phyloP scores from a whole-genome alignment of 2,113 vertebrate genomes.

The Tetrao urogallus region DNA sequence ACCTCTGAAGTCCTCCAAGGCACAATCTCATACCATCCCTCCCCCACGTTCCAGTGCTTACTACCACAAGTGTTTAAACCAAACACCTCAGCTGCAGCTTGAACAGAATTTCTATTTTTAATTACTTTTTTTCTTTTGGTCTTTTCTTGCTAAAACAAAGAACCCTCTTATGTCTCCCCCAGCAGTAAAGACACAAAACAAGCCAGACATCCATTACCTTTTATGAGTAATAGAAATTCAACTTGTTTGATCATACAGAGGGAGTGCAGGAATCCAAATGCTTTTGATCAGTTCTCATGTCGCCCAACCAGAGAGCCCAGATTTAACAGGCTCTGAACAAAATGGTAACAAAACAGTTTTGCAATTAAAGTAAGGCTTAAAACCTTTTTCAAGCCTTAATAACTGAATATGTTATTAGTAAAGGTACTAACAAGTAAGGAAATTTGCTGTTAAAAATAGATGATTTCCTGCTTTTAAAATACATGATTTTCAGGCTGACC shows the following conservation, averaged over 20 bases:
- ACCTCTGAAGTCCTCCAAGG: neutral
- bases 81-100: neutral
- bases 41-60: neutral
- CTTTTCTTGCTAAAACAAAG: neutral
- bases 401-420: neutral
- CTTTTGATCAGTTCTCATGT: neutral
- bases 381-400: neutral
- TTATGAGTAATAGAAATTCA: neutral
- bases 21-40: neutral
- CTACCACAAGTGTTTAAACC: neutral
- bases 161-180: neutral
- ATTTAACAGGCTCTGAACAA: slow-evolving; percentile 8
- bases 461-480: slow-evolving; percentile 40
- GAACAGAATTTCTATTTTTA: neutral
- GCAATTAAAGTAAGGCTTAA: slow-evolving; percentile 4
- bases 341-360: neutral
- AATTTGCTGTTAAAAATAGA: slow-evolving; percentile 52
- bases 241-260: slow-evolving; percentile 4
- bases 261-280: neutral
- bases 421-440: slow-evolving; percentile 13
- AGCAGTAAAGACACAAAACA: neutral
- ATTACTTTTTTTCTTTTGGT: neutral
- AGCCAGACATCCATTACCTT: neutral
- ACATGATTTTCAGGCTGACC: slow-evolving; percentile 29
- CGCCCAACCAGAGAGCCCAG: neutral